phyloP scores from a whole-genome alignment of 2,797 vertebrate species.

The Leptatherina wallacei region DNA sequence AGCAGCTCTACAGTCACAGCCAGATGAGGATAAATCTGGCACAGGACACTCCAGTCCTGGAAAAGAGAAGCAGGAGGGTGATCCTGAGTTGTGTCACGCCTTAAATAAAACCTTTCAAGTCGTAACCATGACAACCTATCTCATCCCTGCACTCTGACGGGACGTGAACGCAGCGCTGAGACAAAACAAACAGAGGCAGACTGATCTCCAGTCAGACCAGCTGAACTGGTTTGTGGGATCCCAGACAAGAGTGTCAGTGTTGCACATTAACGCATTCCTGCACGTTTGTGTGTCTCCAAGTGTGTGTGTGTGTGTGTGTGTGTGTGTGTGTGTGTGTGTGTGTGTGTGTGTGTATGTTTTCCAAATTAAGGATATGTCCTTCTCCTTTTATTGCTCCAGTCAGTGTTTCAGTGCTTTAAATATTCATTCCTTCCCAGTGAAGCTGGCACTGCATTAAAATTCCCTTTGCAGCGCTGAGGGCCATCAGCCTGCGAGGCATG shows the following conservation, averaged over 20 bases:
- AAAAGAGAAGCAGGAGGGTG: constrained; percentile 16
- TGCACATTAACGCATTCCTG: constrained; percentile 32
- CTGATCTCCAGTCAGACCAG: constrained; percentile 35
- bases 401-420: constrained; percentile 69
- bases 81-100: constrained; percentile 15
- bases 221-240: constrained; percentile 34
- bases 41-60: neutral
- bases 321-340: neutral
- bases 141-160: constrained; percentile 28
- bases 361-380: constrained; percentile 53
- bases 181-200: constrained; percentile 33
- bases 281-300: neutral
- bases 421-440: constrained; percentile 70
- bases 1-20: neutral
- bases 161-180: neutral
- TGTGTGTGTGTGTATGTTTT: constrained; percentile 5
- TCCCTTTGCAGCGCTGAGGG: constrained; percentile 70
- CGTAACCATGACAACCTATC: constrained; percentile 51
- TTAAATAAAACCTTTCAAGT: constrained; percentile 46
- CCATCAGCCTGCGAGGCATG: constrained; percentile 55
- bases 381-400: constrained; percentile 59
- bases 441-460: constrained; percentile 70
- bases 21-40: neutral
- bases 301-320: neutral
- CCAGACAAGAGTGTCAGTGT: constrained; percentile 21